Evolutionary conservation across 1,140 invertebrate genomes (phyloP).

Genomic region (Drosophila athabasca): DNA sequence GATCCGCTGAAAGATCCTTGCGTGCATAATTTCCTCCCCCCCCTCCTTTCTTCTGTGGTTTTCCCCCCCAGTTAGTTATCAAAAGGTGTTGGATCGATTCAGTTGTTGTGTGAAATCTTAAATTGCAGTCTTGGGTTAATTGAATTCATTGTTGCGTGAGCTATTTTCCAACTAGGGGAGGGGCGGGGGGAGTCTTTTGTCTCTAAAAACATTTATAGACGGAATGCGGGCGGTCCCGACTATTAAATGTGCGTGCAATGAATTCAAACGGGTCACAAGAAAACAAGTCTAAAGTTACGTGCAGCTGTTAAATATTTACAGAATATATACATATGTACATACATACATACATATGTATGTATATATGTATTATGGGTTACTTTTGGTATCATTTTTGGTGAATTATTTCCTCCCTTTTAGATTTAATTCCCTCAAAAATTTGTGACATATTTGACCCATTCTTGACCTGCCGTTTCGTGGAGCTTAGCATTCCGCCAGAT

Average conservation of each 20-base stretch:
- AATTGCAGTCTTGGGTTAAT: constrained; percentile 67
- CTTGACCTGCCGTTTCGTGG: constrained; percentile 13
- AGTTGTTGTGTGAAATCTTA: constrained; percentile 72
- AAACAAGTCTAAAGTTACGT: constrained; percentile 61
- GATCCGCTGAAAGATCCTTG: constrained; percentile 56
- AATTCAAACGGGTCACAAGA: constrained; percentile 28
- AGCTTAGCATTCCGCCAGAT: constrained; percentile 29
- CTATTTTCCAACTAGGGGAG: constrained; percentile 38
- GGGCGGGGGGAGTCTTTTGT: constrained; percentile 30
- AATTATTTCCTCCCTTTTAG: too few relatives aligned
- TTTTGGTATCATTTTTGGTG: too few relatives aligned
- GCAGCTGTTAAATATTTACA: constrained; percentile 34
- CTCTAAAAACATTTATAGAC: constrained; percentile 49
- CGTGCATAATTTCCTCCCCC: constrained; percentile 62
- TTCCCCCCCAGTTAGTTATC: too few relatives aligned
- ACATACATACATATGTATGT: too few relatives aligned
- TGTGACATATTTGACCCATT: neutral
- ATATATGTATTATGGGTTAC: too few relatives aligned
- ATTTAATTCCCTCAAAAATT: neutral
- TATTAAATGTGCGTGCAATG: constrained; percentile 68
- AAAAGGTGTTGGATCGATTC: constrained; percentile 68
- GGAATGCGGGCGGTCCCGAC: constrained; percentile 70
- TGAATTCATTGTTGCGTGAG: constrained; percentile 73
- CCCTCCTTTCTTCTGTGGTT: too few relatives aligned
- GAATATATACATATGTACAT: constrained; percentile 4